Evolutionary conservation across 2,113 vertebrate species (phyloP).

Genomic region (Labeo catla): DNA sequence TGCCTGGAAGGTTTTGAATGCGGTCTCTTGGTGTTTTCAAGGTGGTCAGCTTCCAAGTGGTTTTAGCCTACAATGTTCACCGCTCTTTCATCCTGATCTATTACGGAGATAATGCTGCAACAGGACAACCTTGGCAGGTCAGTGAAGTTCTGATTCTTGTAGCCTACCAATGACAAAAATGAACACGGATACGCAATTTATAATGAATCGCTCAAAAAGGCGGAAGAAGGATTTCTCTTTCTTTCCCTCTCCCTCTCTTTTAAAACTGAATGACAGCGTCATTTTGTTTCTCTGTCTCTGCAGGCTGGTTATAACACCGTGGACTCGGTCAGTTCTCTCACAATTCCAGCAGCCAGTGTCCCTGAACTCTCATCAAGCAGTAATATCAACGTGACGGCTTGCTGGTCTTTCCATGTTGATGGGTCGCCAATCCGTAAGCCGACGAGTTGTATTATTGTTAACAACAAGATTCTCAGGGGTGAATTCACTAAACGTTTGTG

Average conservation of each 20-base stretch:
- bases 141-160: background rate
- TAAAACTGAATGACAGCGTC: background rate
- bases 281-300: too few species aligned
- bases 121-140: background rate
- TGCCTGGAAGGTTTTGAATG: background rate
- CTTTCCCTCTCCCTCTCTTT: too few species aligned
- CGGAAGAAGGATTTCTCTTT: too few species aligned
- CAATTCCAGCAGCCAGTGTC: background rate
- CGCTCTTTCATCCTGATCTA: background rate
- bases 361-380: background rate
- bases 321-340: background rate
- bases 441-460: background rate
- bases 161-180: background rate
- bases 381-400: background rate
- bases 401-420: background rate
- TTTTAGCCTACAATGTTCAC: background rate
- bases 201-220: background rate
- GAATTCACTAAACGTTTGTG: background rate
- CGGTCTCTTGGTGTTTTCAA: background rate
- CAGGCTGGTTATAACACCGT: background rate
- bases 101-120: background rate
- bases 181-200: background rate
- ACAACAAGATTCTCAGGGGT: rapidly evolving
- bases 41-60: background rate
- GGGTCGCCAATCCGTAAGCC: background rate